Evolutionary conservation across 1,140 invertebrate genomes (phyloP), one percentile per base, ranked within the genome.

Genomic region (Medauroidea extradentata): DNA sequence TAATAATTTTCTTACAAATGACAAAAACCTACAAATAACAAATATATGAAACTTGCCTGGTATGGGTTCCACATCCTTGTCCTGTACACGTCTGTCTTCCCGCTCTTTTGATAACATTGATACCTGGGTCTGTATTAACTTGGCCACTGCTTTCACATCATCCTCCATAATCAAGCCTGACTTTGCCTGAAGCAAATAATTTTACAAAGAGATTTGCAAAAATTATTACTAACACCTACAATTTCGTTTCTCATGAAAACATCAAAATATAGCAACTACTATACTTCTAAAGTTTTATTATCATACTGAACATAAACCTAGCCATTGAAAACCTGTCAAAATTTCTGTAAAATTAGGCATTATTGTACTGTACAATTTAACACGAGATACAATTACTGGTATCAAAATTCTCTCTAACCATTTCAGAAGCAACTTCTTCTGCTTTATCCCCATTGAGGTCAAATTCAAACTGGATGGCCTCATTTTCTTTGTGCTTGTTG

Each of bases 391-490:
- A 11, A 11, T 39, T 39, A 16, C 3, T 46, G 43, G 23, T n/a
- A 46, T 3, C 23, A 46, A 46, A 14, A 41, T 14, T 1, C 18
- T 49, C 38, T 54, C 70, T 73, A 74, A 88, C 86, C 96, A 99
- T 97, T 77, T 98, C 96, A 69, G 90, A 86, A 46, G 95, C 94
- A 57, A 99, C 91, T 71, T 95, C 91, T 70, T 99, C 94, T 61
- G 93, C 91, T 71, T 94, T 90, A 74, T 99, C 97, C 54, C 81
- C 83, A 63, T 88, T 85, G 61, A 98, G 89, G 75, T 98, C 93
- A 80, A 98, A 99, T 63, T 97, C 94, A 81, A 99, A 99, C 76
- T 99, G 95, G 67, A 99, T 98, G 8, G 96, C 97, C 78, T 99
- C 97, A 77, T 99, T 99, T 77, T 99, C 96, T 73, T 98, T 98